Evolutionary conservation across 2,888 invertebrate species (phyloP).

Genomic region (Cyclophora punctaria): DNA sequence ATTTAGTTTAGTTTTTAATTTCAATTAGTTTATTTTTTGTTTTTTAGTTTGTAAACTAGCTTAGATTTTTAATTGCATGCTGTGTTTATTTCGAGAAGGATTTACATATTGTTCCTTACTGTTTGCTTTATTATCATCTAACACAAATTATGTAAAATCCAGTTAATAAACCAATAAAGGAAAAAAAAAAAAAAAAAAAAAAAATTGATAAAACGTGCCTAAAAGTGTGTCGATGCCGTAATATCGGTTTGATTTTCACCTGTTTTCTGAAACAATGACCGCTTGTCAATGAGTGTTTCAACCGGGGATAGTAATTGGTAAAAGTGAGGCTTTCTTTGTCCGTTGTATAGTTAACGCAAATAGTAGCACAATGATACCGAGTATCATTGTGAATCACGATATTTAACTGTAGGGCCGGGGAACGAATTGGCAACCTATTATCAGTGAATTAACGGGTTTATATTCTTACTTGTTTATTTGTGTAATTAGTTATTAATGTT

Average conservation of each 20-base stretch:
- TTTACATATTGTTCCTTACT: too few species aligned
- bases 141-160: too few species aligned
- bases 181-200: too few species aligned
- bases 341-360: constrained; percentile 55
- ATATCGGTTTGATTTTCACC: constrained; percentile 52
- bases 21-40: too few species aligned
- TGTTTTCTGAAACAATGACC: constrained; percentile 62
- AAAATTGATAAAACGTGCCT: too few species aligned
- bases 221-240: constrained; percentile 46
- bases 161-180: too few species aligned
- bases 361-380: constrained; percentile 33
- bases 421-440: constrained; percentile 24
- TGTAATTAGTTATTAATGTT: constrained; percentile 18
- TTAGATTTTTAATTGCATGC: too few species aligned
- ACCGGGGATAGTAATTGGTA: constrained; percentile 57
- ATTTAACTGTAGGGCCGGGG: constrained; percentile 24
- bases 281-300: constrained; percentile 29
- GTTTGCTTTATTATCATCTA: too few species aligned
- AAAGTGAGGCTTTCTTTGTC: constrained; percentile 63
- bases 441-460: constrained; percentile 24
- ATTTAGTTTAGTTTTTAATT: too few species aligned
- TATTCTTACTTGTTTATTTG: constrained; percentile 16
- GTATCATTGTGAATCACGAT: constrained; percentile 43
- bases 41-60: too few species aligned
- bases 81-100: too few species aligned